phyloP scores from a whole-genome alignment of 1,140 invertebrate genomes.

The Heterodera carotae region DNA sequence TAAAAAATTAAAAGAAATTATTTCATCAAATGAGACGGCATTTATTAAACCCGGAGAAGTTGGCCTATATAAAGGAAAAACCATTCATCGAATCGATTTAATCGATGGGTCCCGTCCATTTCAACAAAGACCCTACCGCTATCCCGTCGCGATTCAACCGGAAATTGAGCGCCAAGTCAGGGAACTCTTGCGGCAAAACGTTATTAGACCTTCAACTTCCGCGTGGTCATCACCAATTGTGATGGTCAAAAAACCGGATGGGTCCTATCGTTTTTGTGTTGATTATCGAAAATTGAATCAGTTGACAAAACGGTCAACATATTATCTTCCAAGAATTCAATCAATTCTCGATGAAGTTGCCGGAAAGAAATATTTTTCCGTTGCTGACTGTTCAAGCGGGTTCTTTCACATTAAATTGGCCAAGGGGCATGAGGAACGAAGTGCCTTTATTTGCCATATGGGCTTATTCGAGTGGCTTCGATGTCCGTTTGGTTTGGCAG shows the following conservation, averaged over 20 bases:
- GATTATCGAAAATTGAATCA: slow-evolving; percentile 28
- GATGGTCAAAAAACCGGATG: slow-evolving; percentile 22
- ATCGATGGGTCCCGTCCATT: not conserved
- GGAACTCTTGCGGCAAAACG: slow-evolving; percentile 32
- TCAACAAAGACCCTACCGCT: slow-evolving; percentile 13
- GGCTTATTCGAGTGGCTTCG: slow-evolving; percentile 11
- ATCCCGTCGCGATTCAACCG: slow-evolving; percentile 12
- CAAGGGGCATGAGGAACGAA: slow-evolving; percentile 5
- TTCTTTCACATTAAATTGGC: too few relatives aligned
- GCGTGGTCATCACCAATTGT: slow-evolving; percentile 35
- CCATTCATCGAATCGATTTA: slow-evolving; percentile 10
- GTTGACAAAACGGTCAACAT: not conserved
- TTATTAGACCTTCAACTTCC: slow-evolving; percentile 38
- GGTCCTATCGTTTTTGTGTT: slow-evolving; percentile 18
- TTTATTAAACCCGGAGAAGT: slow-evolving; percentile 19
- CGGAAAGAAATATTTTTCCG: slow-evolving; percentile 16
- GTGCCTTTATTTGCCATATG: not conserved
- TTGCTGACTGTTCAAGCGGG: too few relatives aligned
- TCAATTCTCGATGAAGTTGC: not conserved
- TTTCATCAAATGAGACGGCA: slow-evolving; percentile 7
- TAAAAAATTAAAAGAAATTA: not conserved
- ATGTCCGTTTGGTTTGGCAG: slow-evolving; percentile 13
- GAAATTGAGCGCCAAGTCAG: slow-evolving; percentile 40
- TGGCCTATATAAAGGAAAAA: slow-evolving; percentile 28
- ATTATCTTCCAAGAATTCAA: slow-evolving; percentile 2